Evolutionary conservation across 1,140 invertebrate genomes (phyloP).

Genomic region (Papilio helenus): DNA sequence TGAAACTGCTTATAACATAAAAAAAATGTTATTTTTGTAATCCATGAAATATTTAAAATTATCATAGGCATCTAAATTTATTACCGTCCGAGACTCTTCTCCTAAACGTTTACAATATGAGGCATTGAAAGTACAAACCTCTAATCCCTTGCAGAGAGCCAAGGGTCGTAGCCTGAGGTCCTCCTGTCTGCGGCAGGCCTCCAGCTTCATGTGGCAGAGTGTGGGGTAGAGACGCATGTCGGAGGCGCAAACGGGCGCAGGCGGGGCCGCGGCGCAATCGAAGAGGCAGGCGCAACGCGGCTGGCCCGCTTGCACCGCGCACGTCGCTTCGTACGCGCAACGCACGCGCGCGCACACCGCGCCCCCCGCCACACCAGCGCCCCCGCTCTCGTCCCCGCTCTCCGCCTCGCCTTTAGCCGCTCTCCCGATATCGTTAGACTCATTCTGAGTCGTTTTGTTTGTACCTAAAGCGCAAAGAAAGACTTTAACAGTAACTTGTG

Average conservation of each 20-base stretch:
- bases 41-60: too few species aligned
- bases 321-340: conserved; percentile 92
- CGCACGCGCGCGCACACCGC: conserved; percentile 90
- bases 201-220: conserved; percentile 93
- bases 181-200: conserved; percentile 91
- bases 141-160: conserved; percentile 69
- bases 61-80: too few species aligned
- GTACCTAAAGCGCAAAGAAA: conserved; percentile 43
- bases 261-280: conserved; percentile 84
- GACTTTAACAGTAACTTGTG: not conserved
- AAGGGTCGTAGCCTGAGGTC: conserved; percentile 87
- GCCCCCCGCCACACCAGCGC: conserved; percentile 66
- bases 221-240: conserved; percentile 91
- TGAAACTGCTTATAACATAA: too few species aligned
- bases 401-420: conserved; percentile 52
- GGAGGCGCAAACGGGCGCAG: conserved; percentile 90
- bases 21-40: too few species aligned
- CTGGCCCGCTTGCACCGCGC: conserved; percentile 87
- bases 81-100: not conserved
- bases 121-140: conserved; percentile 49
- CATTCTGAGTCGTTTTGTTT: conserved; percentile 60
- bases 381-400: conserved; percentile 72
- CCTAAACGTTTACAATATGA: not conserved
- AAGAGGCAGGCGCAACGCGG: conserved; percentile 87
- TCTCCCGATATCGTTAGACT: conserved; percentile 64